A percentile compares a stretch with the other conserved stretches of the same genome.
Conservation (phyloP, 2,113 vertebrate genomes). For the Diadophis punctatus region DNA sequence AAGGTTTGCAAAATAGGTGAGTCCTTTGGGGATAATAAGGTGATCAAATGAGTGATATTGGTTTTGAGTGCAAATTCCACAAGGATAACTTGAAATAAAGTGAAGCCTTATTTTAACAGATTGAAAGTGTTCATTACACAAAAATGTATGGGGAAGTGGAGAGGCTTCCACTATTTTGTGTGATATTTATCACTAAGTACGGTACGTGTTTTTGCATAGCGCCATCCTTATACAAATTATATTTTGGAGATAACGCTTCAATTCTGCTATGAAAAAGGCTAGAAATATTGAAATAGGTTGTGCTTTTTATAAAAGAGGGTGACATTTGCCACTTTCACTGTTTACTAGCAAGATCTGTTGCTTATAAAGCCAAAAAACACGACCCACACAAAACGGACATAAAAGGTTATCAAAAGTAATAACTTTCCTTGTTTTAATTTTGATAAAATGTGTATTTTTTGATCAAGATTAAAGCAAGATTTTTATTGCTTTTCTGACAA, state of each 20-base stretch:
- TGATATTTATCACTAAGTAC: neutral
- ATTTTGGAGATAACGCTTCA: neutral
- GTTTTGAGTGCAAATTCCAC: neutral
- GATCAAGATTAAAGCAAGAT: neutral
- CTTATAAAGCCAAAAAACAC: neutral
- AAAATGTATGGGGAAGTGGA: neutral
- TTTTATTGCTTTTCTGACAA: neutral
- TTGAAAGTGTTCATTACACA: neutral
- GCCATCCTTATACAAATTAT: neutral
- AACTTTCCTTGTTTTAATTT: neutral
- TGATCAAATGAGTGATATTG: neutral
- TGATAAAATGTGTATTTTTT: neutral
- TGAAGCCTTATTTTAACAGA: neutral
- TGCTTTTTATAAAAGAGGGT: neutral
- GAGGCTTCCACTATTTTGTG: neutral
- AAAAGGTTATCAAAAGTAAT: neutral
- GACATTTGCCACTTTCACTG: neutral
- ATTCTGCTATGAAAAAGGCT: neutral
- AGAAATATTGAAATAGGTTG: neutral
- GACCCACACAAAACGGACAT: neutral
- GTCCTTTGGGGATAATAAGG: slow-evolving; percentile 20
- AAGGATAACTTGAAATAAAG: neutral
- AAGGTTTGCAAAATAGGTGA: slow-evolving; percentile 89
- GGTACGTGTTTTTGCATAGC: neutral
- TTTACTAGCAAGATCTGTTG: neutral